Conservation (phyloP, 2,888 invertebrate genomes). For the Scaptomyza tumidula region DNA sequence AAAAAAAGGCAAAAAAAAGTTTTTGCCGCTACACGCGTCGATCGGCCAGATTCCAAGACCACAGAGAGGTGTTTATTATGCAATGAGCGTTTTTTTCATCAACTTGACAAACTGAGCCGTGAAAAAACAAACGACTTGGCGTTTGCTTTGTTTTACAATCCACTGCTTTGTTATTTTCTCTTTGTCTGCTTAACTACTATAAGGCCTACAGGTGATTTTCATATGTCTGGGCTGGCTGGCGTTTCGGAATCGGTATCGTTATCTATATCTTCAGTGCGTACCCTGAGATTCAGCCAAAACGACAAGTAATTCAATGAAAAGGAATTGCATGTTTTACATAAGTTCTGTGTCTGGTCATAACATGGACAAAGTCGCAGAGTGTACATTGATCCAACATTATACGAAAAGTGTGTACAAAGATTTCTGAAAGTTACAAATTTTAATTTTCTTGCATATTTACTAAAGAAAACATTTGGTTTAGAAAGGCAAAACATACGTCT, state of each 20-base stretch:
- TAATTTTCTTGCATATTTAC: too few relatives aligned
- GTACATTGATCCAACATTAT: constrained; percentile 37
- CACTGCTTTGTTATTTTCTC: constrained; percentile 44
- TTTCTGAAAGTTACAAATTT: too few relatives aligned
- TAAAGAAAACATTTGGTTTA: neutral
- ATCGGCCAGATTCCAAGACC: constrained; percentile 39
- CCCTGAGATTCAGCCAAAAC: constrained; percentile 42
- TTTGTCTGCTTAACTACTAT: constrained; percentile 20
- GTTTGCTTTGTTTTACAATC: constrained; percentile 54
- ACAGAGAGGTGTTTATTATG: constrained; percentile 82
- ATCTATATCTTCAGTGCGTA: constrained; percentile 46
- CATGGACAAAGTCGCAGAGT: constrained; percentile 34
- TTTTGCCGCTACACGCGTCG: constrained; percentile 66
- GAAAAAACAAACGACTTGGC: constrained; percentile 59
- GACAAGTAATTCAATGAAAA: constrained; percentile 71
- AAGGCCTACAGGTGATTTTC: constrained; percentile 49
- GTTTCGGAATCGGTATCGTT: constrained; percentile 35
- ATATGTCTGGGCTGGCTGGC: constrained; percentile 16
- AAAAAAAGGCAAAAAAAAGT: constrained; percentile 15
- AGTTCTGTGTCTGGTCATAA: constrained; percentile 54
- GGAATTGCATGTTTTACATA: constrained; percentile 70
- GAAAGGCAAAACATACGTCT: too few relatives aligned
- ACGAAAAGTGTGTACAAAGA: constrained; percentile 2
- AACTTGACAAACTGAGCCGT: constrained; percentile 75
- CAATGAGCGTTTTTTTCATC: constrained; percentile 80